A percentile compares a stretch with the other conserved stretches of the same genome.
These are phyloP conservation scores for Saimiri boliviensis DNA, from an alignment of 2,113 vertebrate genomes.

Conservation along the genomic window DNA sequence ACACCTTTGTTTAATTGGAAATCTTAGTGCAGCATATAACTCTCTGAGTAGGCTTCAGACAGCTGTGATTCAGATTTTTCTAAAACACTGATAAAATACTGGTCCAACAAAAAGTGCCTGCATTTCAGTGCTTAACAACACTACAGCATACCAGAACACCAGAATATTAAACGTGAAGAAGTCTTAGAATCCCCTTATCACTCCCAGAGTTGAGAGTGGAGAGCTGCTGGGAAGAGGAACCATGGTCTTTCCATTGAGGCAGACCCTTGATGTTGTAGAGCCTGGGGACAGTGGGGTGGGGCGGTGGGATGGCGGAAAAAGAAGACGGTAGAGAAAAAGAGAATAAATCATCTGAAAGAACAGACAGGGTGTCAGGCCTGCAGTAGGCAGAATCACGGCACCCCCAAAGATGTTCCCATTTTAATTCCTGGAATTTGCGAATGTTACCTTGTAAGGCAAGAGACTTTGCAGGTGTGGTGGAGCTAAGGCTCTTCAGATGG, in stretches of 20 bases:
- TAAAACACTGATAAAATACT: slow-evolving; percentile 32
- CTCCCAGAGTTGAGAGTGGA: background rate
- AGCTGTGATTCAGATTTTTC: background rate
- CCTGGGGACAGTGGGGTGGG: background rate
- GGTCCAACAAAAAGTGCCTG: background rate
- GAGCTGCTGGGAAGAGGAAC: background rate
- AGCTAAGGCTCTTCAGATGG: background rate
- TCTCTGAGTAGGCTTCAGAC: slow-evolving; percentile 2
- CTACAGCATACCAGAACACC: background rate
- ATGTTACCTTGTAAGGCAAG: background rate
- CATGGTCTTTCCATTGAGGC: background rate
- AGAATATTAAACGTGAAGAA: background rate
- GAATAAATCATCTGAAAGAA: background rate
- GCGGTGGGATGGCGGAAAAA: background rate
- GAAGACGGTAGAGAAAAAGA: background rate
- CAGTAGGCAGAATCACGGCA: background rate
- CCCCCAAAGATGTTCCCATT: background rate
- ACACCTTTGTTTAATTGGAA: slow-evolving; percentile 2
- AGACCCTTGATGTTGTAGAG: background rate
- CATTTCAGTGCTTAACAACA: background rate
- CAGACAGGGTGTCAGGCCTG: background rate
- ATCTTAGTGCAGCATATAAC: background rate
- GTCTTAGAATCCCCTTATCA: background rate
- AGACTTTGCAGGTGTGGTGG: background rate
- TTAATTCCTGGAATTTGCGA: background rate